Evolutionary conservation across 2,797 vertebrate species (phyloP), one percentile per base, ranked within the genome.

Genomic region (Gouania willdenowi): DNA sequence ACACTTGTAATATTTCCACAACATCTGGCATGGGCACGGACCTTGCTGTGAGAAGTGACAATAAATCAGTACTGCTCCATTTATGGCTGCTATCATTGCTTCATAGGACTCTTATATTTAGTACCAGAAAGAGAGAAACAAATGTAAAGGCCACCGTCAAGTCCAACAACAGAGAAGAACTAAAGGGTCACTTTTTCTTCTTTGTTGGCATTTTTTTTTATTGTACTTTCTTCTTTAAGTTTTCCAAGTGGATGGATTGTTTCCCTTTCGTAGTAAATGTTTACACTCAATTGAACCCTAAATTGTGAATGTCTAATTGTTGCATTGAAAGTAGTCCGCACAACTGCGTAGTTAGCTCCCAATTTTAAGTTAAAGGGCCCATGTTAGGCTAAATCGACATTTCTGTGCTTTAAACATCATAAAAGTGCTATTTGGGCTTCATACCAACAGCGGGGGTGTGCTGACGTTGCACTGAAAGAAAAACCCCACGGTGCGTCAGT

Each of bases 1-100:
- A 79, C 79, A 80, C 58, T 80, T 83, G 77, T 73, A 83, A 79
- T 74, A 43, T 75, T 66, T 65, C 70, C 71, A 61, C 80, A 82
- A 81, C 76, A 79, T 77, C 79, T 86, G 81, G 68, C 63, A 62
- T 64, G 58, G 69, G 44, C 72, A 45, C 28, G 61, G 65, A 69
- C 68, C 62, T 65, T 15, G 31, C 51, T 48, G 43, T n/a, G 58
- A 68, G 71, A 47, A 11, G 36, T 64, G 41, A 32, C 26, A 10
- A 56, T 82, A 79, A 84, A 83, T 85, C 76, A 65, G 33, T 12
- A 3, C 23, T 28, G 62, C 64, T 39, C 32, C 56, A 36, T 87
- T 84, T 81, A 82, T 79, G 71, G 67, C 20, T 13, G 44, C 65
- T 43, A 37, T 59, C 48, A 57, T 50, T 66, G 66, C 68, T 65